Percentiles rank a stretch among this genome's conserved stretches.
phyloP scores from a whole-genome alignment of 2,888 invertebrate genomes.

The Hydropsyche betteni region DNA sequence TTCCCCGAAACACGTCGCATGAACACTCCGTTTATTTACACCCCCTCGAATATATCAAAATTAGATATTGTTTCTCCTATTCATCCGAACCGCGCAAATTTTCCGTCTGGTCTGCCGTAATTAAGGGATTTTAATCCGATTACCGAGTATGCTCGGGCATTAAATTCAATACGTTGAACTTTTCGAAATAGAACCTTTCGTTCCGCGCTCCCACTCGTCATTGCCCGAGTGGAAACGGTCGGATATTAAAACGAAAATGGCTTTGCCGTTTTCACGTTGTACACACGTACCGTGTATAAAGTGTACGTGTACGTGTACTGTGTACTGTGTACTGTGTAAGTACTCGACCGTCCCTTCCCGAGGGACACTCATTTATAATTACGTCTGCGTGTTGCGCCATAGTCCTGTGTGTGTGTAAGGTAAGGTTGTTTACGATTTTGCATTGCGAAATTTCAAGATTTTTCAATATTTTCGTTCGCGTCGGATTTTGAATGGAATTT shows the following conservation, averaged over 20 bases:
- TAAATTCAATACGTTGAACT: constrained; percentile 26
- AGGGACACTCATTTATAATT: constrained; percentile 29
- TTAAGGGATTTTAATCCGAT: constrained; percentile 20
- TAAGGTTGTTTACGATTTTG: neutral
- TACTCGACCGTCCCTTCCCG: neutral
- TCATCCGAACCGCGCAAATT: neutral
- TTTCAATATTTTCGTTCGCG: no score
- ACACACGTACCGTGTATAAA: no score
- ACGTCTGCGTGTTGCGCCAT: neutral
- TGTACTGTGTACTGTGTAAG: no score
- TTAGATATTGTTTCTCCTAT: neutral
- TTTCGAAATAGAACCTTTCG: constrained; percentile 24
- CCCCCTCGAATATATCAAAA: no score
- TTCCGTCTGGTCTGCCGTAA: constrained; percentile 23
- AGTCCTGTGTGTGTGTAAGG: neutral
- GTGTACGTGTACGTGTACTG: no score
- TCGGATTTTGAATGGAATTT: no score
- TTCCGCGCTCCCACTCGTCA: constrained; percentile 1
- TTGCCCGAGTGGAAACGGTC: neutral
- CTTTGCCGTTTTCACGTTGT: neutral
- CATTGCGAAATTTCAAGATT: no score
- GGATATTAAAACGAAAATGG: constrained; percentile 24
- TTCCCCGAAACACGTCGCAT: no score
- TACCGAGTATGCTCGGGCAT: constrained; percentile 1
- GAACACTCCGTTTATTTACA: no score